Base-by-base conservation (phyloP, 2,113 vertebrate species). In the Tiliqua scincoides region DNA sequence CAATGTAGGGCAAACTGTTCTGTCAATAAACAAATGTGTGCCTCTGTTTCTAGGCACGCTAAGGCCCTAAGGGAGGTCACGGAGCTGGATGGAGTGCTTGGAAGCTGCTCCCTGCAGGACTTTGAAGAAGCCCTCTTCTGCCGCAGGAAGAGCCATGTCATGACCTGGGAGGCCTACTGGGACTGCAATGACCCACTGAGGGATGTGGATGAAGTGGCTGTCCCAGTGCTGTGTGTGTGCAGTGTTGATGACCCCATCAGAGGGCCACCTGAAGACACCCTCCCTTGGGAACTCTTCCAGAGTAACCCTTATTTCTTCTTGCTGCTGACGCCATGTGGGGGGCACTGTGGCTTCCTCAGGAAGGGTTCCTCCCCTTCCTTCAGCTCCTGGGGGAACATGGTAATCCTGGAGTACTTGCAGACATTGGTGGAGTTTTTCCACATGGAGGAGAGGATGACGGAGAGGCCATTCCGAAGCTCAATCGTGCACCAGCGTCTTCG, bases 301-400 rank as follows among this genome's bases (percentile, higher is more conserved):
- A 97, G 91, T 93, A 99, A 96, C 87, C 98, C 98, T 10, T 98
- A 97, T 85, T 98, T 99, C 95, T 96, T 98, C 82, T 91, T 98
- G 85, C 92, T 97, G 67, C 90, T 98, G 63, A 97, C 97, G 2
- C 92, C 87, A 0, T 91, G 37, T 0, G 97, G 98, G 37, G 98
- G 98, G 0, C 98, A 99, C 93, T 98, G 98, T 4, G 95, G 96
- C 35, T 98, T 98, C 89, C 92, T 96, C 70, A 89, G 85, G 43
- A 81, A 89, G 37, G 87, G 85, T 1, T 14, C 90, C 4, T 54
- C 79, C 63, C 7, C 70, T 1, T 21, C n/a, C n/a, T 6, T 2
- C 6, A 30, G 18, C 18, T 97, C 93, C 67, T 99, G 98, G 98
- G 98, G 97, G 78, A 97, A 98, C 1, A 90, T 93, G 11, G 95